A percentile compares a stretch with the other conserved stretches of the same genome.
phyloP scores from a whole-genome alignment of 2,888 invertebrate genomes.

The Drosophila rubida region DNA sequence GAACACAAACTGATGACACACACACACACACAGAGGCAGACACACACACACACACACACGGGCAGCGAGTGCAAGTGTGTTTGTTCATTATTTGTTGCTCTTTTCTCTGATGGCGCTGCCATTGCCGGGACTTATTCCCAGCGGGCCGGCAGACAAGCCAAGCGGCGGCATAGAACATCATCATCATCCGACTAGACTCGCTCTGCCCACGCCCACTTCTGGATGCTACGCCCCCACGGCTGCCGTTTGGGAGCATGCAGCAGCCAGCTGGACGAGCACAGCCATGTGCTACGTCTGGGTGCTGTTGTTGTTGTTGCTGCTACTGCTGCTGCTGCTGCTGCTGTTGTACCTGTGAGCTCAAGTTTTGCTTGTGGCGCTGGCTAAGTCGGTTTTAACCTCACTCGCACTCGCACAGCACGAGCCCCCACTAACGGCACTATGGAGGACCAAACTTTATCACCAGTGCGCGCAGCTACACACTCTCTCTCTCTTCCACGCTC shows the following conservation, averaged over 20 bases:
- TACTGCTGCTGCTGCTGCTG: conserved; percentile 29
- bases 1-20: conserved; percentile 61
- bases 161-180: conserved; percentile 83
- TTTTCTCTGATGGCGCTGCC: conserved; percentile 54
- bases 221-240: conserved; percentile 15
- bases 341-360: conserved; percentile 61
- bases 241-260: conserved; percentile 47
- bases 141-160: conserved; percentile 82
- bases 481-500: conserved; percentile 26
- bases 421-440: conserved; percentile 73
- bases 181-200: conserved; percentile 79
- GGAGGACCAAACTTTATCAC: conserved; percentile 77
- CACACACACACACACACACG: conserved; percentile 31
- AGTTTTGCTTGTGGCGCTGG: conserved; percentile 54
- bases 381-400: conserved; percentile 68
- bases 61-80: conserved; percentile 39
- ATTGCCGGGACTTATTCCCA: conserved; percentile 68
- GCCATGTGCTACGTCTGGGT: conserved; percentile 65
- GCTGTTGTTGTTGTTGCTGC: conserved; percentile 51
- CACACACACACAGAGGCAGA: conserved; percentile 25
- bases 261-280: conserved; percentile 57
- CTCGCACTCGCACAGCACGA: conserved; percentile 63
- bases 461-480: conserved; percentile 61
- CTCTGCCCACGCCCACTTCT: conserved; percentile 7
- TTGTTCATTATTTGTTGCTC: conserved; percentile 77